Conservation (phyloP, 2,888 invertebrate species). For the Mesochorus sp. region DNA sequence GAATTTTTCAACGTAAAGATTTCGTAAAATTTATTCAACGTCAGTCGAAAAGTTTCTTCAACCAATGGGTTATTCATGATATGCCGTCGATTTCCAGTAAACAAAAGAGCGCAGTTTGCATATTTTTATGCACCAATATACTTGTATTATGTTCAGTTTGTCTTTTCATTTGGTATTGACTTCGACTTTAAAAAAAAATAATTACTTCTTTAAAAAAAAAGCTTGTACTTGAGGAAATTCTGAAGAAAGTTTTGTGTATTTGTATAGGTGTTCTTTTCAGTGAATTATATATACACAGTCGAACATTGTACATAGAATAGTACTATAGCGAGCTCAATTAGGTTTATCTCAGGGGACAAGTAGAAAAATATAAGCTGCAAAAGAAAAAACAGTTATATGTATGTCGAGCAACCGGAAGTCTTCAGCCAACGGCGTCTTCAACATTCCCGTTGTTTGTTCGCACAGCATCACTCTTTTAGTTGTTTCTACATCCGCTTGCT, state of each 20-base stretch:
- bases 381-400: not conserved
- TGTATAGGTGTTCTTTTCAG: not conserved
- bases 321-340: constrained; percentile 10
- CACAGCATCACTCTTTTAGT: not conserved
- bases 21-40: too few relatives aligned
- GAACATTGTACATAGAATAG: not conserved
- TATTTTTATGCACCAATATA: not conserved
- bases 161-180: constrained; percentile 5
- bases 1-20: too few relatives aligned
- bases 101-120: not conserved
- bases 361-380: not conserved
- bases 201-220: constrained; percentile 27
- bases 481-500: constrained; percentile 9
- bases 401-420: constrained; percentile 4
- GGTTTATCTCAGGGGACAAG: not conserved
- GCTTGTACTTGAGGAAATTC: constrained; percentile 2
- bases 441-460: not conserved
- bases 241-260: not conserved
- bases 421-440: constrained; percentile 3
- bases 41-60: not conserved
- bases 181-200: constrained; percentile 13
- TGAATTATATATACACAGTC: not conserved
- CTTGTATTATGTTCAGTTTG: not conserved
- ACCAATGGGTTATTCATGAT: not conserved
- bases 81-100: not conserved